Base-by-base conservation (phyloP, 2,888 invertebrate genomes). In the Aphidius colemani region DNA sequence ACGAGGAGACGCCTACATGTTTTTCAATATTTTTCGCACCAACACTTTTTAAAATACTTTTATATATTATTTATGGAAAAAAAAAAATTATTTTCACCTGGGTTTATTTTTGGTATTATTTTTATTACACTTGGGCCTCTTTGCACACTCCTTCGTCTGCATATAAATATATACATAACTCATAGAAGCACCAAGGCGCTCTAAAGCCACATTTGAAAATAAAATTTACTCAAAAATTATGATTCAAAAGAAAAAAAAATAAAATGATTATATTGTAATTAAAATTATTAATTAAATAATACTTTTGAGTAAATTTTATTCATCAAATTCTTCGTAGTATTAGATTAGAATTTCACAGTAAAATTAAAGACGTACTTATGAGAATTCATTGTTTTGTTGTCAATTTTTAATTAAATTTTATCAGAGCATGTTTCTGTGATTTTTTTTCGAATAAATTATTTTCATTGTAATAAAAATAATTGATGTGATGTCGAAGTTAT, bases 121-220 rank as follows among this genome's bases (percentile, higher is more conserved):
- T 68, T 10, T 9, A 39, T 39, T 56, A 73, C 68, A 73, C 70
- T 73, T 68, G 70, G 72, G 72, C 71, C 72, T 75, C 71, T 74
- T 73, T 75, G 77, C 77, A 76, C 77, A 70, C 66, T 72, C 70
- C 70, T 74, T 73, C 66, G 69, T 74, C 69, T 75, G 77, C 77
- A 78, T 74, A 30, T 30, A 30, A 30, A 30, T 30, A 30, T 30
- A 30, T 30, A 66, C 72, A 68, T 68, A 69, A 75, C 66, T 72
- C 70, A 72, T 75, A 74, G 74, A 76, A 71, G 73, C 74, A 77
- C 75, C 68, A 71, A 68, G 69, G 72, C 46, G 46, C 65, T 61
- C 58, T 61, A 30, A 53, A 61, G 58, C 53, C n/a, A 53, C 40
- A 30, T 57, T 49, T 50, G 59, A 58, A 59, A 62, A 63, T 45